phyloP scores from a whole-genome alignment of 2,113 vertebrate genomes.

The Neolamprologus caudopunctatus region DNA sequence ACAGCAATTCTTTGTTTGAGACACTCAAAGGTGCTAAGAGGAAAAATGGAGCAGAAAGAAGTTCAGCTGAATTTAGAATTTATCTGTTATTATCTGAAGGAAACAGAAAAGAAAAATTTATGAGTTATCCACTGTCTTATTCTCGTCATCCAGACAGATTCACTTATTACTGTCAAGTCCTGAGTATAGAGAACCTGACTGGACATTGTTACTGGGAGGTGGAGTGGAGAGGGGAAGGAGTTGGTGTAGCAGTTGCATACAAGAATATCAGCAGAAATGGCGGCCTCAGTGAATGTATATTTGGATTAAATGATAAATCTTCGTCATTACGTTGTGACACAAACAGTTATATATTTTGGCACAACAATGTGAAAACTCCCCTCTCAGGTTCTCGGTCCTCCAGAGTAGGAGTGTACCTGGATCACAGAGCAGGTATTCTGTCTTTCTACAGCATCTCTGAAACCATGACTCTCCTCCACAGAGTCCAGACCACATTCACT shows the following conservation, averaged over 20 bases:
- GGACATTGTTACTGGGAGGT: not conserved
- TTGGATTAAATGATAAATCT: not conserved
- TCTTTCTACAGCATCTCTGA: not conserved
- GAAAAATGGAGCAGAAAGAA: not conserved
- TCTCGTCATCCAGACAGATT: not conserved
- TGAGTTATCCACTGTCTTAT: not conserved
- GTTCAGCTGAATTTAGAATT: not conserved
- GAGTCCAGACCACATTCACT: not conserved
- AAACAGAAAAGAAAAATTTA: fast-evolving
- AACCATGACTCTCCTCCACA: not conserved
- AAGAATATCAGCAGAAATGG: too few species aligned
- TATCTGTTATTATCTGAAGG: too few species aligned
- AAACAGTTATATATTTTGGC: not conserved
- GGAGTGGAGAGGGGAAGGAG: fast-evolving
- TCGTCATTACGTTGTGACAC: not conserved
- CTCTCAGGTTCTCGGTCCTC: not conserved
- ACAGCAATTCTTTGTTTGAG: too few species aligned
- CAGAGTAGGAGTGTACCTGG: not conserved
- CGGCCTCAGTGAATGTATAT: not conserved
- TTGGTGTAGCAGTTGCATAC: not conserved
- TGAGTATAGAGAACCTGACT: not conserved
- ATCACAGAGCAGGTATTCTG: not conserved
- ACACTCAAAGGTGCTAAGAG: too few species aligned
- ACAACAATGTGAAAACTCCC: fast-evolving
- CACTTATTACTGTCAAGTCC: not conserved